Conservation (phyloP, 2,797 vertebrate species). For the Danio jaintianensis region DNA sequence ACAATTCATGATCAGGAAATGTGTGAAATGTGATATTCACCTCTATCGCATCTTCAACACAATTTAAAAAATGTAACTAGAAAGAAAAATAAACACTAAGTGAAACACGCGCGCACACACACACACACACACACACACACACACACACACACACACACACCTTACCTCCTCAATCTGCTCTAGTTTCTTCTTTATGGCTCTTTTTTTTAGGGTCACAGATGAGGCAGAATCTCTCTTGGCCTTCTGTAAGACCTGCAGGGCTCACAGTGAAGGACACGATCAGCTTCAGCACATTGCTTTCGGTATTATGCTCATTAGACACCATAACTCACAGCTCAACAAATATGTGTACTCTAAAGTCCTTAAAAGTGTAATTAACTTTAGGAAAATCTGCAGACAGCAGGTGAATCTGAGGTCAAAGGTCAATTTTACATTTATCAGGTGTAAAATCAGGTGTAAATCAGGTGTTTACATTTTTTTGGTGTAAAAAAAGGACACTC, state of each 20-base stretch:
- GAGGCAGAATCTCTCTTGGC: background rate
- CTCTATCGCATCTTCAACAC: background rate
- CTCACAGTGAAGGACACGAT: background rate
- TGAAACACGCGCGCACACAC: conserved; percentile 27
- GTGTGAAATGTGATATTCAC: no score
- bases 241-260: background rate
- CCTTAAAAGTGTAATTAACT: no score
- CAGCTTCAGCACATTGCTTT: background rate
- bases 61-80: conserved; percentile 43
- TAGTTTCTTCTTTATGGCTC: conserved; percentile 78
- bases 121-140: conserved; percentile 1
- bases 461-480: no score
- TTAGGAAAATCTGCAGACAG: no score
- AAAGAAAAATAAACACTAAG: no score
- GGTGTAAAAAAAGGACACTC: no score
- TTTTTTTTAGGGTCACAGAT: conserved; percentile 66
- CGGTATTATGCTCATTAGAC: background rate
- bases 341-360: background rate
- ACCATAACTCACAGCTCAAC: no score
- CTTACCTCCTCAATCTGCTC: conserved; percentile 78
- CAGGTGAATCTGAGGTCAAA: no score
- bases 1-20: no score
- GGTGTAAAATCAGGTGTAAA: no score
- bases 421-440: no score
- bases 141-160: background rate